These are phyloP conservation scores for Murina feae DNA, from an alignment of 2,113 vertebrate species.

Conservation along the genomic window DNA sequence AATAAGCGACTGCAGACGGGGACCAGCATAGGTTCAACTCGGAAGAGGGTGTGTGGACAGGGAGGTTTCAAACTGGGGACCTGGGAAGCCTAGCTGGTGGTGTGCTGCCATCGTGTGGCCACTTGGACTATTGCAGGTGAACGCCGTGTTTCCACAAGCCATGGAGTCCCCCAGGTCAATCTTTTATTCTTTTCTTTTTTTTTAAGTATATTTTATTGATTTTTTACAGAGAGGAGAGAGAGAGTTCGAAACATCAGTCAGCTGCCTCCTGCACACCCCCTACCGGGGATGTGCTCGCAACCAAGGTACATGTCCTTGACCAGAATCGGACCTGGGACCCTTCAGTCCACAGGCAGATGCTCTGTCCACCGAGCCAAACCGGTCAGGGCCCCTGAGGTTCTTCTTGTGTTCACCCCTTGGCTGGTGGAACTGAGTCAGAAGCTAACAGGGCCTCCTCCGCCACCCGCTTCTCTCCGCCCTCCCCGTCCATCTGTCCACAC, in stretches of 20 bases:
- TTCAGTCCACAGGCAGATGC: no score
- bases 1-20: rapidly evolving
- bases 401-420: rapidly evolving
- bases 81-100: not conserved
- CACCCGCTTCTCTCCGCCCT: not conserved
- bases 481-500: rapidly evolving
- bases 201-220: no score
- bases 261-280: no score
- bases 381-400: no score
- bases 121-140: rapidly evolving
- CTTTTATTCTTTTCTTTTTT: no score
- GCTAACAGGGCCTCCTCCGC: rapidly evolving
- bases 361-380: no score
- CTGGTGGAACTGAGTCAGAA: not conserved
- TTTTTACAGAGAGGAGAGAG: no score
- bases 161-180: no score
- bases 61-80: rapidly evolving
- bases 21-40: rapidly evolving
- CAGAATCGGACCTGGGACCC: no score
- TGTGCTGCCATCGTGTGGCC: constrained; percentile 27
- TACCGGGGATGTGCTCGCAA: no score
- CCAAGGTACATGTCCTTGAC: no score
- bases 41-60: rapidly evolving
- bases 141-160: rapidly evolving
- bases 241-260: no score